These are phyloP conservation scores for Limnephilus auricula DNA, from an alignment of 2,888 invertebrate genomes.

Conservation along the genomic window DNA sequence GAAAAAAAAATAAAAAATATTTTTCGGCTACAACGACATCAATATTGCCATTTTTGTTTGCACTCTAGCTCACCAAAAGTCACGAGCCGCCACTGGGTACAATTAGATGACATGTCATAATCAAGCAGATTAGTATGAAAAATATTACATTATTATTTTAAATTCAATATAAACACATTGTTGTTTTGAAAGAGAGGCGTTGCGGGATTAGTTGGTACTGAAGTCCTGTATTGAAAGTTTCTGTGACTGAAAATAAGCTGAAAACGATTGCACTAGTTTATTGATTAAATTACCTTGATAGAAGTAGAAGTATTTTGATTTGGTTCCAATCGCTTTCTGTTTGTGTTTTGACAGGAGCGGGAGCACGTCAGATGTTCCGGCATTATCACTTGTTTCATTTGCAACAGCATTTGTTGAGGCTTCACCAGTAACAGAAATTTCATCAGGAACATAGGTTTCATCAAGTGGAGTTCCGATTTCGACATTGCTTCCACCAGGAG, in stretches of 20 bases:
- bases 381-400: not conserved
- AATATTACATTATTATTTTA: too few species aligned
- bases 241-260: not conserved
- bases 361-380: not conserved
- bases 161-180: not conserved
- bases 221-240: not conserved
- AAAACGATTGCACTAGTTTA: not conserved
- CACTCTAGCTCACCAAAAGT: too few species aligned
- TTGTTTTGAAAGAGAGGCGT: not conserved
- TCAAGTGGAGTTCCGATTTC: not conserved
- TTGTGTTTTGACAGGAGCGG: constrained; percentile 68
- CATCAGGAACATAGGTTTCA: constrained; percentile 69
- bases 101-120: too few species aligned
- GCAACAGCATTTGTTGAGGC: not conserved
- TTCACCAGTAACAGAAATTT: constrained; percentile 61
- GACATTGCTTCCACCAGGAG: constrained; percentile 7
- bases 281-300: constrained; percentile 83
- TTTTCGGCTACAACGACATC: too few species aligned
- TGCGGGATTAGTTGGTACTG: not conserved
- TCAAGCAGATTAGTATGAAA: too few species aligned
- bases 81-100: too few species aligned
- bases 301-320: constrained; percentile 84
- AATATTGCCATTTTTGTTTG: too few species aligned
- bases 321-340: constrained; percentile 68
- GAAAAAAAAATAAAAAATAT: too few species aligned